Evolutionary conservation across 1,140 invertebrate genomes (phyloP).

Genomic region (Drosophila azteca): DNA sequence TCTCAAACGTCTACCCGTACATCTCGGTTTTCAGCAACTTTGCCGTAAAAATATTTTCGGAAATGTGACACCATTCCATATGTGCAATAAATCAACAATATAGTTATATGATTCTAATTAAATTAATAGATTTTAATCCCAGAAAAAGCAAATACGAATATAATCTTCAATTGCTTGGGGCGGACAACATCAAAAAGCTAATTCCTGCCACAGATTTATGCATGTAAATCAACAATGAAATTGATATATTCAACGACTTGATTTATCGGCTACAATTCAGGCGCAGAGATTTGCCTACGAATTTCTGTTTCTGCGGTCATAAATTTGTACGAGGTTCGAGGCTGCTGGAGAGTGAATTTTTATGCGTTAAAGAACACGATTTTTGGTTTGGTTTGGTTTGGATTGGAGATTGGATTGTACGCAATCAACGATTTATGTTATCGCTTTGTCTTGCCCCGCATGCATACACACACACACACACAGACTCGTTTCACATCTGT

Average conservation of each 20-base stretch:
- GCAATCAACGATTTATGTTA: slow-evolving; percentile 60
- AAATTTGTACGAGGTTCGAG: slow-evolving; percentile 24
- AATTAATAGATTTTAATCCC: too few species aligned
- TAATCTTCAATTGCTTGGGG: not conserved
- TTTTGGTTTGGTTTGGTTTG: too few species aligned
- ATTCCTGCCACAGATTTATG: slow-evolving; percentile 14
- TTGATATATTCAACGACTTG: slow-evolving; percentile 30
- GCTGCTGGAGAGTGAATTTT: slow-evolving; percentile 17
- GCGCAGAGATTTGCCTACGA: slow-evolving; percentile 42
- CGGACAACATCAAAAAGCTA: not conserved
- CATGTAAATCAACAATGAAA: slow-evolving; percentile 20
- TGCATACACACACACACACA: slow-evolving; percentile 4
- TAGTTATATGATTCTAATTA: too few species aligned
- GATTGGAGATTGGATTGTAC: slow-evolving; percentile 2
- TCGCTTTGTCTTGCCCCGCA: slow-evolving; percentile 32
- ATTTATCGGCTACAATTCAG: slow-evolving; percentile 39
- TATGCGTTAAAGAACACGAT: slow-evolving; percentile 6
- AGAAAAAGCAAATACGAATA: too few species aligned
- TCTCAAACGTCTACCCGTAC: too few species aligned
- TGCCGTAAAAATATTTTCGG: too few species aligned
- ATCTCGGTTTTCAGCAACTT: too few species aligned
- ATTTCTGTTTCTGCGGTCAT: slow-evolving; percentile 26
- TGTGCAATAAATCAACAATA: slow-evolving; percentile 11
- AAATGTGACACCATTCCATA: too few species aligned
- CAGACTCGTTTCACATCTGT: slow-evolving; percentile 8